phyloP scores from a whole-genome alignment of 2,888 invertebrate species.

The Argyra leucocephala region DNA sequence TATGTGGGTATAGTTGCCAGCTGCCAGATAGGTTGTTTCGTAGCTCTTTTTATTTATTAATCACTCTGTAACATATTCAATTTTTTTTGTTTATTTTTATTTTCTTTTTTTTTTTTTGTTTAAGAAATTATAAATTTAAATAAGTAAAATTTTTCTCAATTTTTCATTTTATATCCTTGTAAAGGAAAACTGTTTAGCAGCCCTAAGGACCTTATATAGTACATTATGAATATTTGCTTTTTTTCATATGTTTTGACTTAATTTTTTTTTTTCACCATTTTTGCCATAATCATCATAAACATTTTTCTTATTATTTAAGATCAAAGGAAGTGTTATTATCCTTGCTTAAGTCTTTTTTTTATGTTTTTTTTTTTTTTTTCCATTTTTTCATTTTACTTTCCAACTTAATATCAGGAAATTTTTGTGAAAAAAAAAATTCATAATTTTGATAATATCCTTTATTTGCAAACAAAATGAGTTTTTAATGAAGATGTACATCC shows the following conservation, averaged over 20 bases:
- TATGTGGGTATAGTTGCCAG: too few species aligned
- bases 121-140: background rate
- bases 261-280: conserved; percentile 3
- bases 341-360: background rate
- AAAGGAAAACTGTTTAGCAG: background rate
- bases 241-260: background rate
- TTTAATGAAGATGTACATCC: background rate
- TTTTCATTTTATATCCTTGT: background rate
- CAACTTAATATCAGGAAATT: background rate
- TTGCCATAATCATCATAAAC: background rate
- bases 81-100: too few species aligned
- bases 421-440: background rate
- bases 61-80: background rate
- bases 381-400: background rate
- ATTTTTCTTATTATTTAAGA: conserved; percentile 1
- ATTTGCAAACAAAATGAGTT: background rate
- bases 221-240: background rate
- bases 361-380: background rate
- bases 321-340: conserved; percentile 3
- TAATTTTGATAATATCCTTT: background rate
- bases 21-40: too few species aligned
- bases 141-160: background rate
- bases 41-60: too few species aligned
- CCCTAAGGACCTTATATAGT: background rate
- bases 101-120: too few species aligned